Conservation (phyloP, 2,888 invertebrate genomes). For the Philereme vetulata region DNA sequence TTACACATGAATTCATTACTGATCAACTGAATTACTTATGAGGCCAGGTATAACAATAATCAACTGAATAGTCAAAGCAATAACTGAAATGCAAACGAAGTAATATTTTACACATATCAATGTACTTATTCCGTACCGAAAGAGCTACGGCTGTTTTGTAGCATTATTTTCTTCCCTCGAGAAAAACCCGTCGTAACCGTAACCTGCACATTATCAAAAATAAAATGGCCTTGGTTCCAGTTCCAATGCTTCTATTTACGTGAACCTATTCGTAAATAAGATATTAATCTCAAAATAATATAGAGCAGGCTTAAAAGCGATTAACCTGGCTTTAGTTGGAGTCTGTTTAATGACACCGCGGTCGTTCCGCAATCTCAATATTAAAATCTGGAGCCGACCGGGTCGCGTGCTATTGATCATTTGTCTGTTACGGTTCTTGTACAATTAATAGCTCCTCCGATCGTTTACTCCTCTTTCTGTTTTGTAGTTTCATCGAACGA, state of each 20-base stretch:
- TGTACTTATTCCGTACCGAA: constrained; percentile 1
- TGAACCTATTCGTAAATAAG: constrained; percentile 20
- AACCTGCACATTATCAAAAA: constrained; percentile 1
- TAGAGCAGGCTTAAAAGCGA: constrained; percentile 48
- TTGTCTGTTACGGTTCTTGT: constrained; percentile 67
- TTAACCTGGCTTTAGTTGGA: constrained; percentile 50
- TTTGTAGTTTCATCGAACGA: constrained; percentile 47
- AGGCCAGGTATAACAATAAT: constrained; percentile 16
- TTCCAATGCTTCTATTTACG: constrained; percentile 10
- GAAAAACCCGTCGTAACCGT: neutral
- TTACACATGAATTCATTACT: constrained; percentile 31
- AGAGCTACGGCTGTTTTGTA: neutral
- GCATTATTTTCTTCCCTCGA: neutral
- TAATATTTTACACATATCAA: neutral
- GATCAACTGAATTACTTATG: constrained; percentile 36
- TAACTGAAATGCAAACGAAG: constrained; percentile 7
- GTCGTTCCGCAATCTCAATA: constrained; percentile 57
- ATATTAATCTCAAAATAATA: constrained; percentile 43
- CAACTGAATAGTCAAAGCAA: constrained; percentile 17
- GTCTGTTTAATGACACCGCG: constrained; percentile 53
- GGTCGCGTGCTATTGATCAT: constrained; percentile 59
- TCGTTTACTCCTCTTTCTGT: constrained; percentile 45
- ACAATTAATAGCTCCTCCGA: constrained; percentile 61
- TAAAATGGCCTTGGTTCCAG: neutral
- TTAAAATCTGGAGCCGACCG: constrained; percentile 53